Conservation (phyloP, 2,888 invertebrate genomes). For the Antheraea yamamai region DNA sequence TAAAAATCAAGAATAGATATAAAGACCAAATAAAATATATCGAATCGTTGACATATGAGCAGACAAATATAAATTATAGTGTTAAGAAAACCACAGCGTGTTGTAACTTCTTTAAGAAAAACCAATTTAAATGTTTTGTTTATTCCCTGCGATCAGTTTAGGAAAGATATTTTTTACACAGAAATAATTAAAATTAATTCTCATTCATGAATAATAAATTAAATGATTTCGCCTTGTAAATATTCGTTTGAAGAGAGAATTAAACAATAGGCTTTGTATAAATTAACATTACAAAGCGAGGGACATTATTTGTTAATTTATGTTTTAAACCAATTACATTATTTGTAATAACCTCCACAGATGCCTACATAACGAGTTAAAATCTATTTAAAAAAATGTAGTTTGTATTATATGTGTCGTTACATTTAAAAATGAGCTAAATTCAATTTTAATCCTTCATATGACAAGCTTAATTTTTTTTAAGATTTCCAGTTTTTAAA, state of each 20-base stretch:
- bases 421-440: too few species aligned
- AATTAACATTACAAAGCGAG: background rate
- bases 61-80: background rate
- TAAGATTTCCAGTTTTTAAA: too few species aligned
- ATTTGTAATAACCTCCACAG: background rate
- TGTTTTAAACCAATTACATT: background rate
- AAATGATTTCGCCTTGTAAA: background rate
- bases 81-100: background rate
- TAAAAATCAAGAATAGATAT: too few species aligned
- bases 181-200: background rate
- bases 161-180: background rate
- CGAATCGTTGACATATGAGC: background rate
- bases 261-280: background rate
- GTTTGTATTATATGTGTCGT: too few species aligned
- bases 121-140: background rate
- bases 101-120: background rate
- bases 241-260: background rate
- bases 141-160: background rate
- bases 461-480: too few species aligned
- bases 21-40: background rate
- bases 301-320: background rate
- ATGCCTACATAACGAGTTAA: background rate
- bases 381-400: background rate
- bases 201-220: background rate
- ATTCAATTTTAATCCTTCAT: too few species aligned